phyloP scores from a whole-genome alignment of 1,140 invertebrate species.

The Cyclargus thomasi region DNA sequence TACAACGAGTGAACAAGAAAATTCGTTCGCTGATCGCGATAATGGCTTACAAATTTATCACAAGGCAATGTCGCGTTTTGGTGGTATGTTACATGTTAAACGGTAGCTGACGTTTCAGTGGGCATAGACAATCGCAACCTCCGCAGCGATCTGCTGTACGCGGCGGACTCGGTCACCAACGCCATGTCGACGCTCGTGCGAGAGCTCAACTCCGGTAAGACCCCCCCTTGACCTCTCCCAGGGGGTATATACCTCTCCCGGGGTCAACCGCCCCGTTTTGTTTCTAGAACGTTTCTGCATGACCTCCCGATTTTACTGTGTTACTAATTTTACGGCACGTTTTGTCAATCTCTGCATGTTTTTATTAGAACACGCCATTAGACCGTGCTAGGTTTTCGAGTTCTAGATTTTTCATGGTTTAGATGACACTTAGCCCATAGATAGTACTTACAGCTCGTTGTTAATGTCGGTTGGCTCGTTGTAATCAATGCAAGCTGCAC shows the following conservation, averaged over 20 bases:
- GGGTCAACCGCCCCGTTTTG: not conserved
- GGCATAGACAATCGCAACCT: slow-evolving; percentile 79
- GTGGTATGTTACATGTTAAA: not conserved
- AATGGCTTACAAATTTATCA: no score
- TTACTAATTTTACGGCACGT: slow-evolving; percentile 12
- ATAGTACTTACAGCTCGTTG: not conserved
- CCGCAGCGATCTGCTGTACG: slow-evolving; percentile 90
- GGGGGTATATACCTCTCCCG: not conserved
- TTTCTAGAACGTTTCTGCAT: slow-evolving; percentile 13
- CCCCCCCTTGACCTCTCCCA: slow-evolving; percentile 4
- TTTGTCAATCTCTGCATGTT: slow-evolving; percentile 13
- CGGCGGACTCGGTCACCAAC: slow-evolving; percentile 96
- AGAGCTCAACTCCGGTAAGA: slow-evolving; percentile 92
- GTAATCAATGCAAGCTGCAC: not conserved
- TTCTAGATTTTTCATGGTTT: not conserved
- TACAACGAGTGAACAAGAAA: no score
- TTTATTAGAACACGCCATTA: slow-evolving; percentile 6
- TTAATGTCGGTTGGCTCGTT: no score
- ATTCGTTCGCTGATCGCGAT: no score
- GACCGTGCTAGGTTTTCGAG: not conserved
- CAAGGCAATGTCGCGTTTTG: not conserved
- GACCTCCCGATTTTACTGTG: slow-evolving; percentile 13
- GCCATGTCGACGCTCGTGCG: slow-evolving; percentile 96
- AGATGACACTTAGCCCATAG: not conserved
- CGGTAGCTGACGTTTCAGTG: slow-evolving; percentile 40